phyloP scores from a whole-genome alignment of 2,888 invertebrate genomes.

The Atherix ibis region DNA sequence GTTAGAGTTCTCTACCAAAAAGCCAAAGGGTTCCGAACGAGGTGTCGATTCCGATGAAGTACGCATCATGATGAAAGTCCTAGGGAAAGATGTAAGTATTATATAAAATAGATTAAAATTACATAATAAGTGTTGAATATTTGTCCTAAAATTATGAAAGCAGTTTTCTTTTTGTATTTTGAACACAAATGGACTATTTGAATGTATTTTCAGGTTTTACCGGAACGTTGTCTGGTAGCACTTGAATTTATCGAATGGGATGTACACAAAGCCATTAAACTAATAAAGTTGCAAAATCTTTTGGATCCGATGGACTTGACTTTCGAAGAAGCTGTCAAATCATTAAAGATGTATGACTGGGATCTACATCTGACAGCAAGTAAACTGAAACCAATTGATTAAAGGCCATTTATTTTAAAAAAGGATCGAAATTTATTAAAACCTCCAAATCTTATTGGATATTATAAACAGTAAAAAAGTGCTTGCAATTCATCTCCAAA shows the following conservation, averaged over 20 bases:
- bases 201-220: constrained; percentile 37
- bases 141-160: no score
- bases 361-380: constrained; percentile 29
- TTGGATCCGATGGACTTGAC: constrained; percentile 20
- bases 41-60: constrained; percentile 86
- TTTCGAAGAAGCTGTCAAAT: constrained; percentile 24
- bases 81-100: constrained; percentile 50
- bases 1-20: constrained; percentile 71
- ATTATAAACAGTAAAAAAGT: no score
- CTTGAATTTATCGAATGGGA: constrained; percentile 78
- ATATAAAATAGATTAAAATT: no score
- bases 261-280: constrained; percentile 74
- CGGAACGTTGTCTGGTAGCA: constrained; percentile 63
- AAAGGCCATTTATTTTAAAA: no score
- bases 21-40: constrained; percentile 64
- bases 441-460: no score
- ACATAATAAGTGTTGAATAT: neutral
- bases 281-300: constrained; percentile 30
- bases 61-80: constrained; percentile 76
- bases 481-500: no score
- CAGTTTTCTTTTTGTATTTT: neutral
- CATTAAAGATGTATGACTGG: constrained; percentile 29
- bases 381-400: constrained; percentile 22
- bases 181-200: neutral
- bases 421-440: no score